Conservation (phyloP, 2,888 invertebrate genomes). For the Stenoptilia bipunctidactyla region DNA sequence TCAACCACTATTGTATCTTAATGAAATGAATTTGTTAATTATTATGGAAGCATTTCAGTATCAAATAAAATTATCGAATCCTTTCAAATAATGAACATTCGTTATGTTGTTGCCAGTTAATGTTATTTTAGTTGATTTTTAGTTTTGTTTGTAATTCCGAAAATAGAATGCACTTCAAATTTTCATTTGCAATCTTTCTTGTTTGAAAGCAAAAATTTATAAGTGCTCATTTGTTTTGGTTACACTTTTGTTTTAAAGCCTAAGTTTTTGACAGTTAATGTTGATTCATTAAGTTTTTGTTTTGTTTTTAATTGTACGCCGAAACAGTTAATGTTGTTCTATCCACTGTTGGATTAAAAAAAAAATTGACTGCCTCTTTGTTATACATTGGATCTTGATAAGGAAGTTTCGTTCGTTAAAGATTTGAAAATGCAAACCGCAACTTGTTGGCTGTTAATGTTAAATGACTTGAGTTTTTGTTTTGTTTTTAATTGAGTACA, state of each 20-base stretch:
- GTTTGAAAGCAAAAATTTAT: background rate
- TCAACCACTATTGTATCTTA: background rate
- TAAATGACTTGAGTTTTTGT: slow-evolving; percentile 19
- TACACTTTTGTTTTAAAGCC: background rate
- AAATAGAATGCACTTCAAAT: too few species aligned
- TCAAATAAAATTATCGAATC: too few species aligned
- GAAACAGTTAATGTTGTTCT: slow-evolving; percentile 4
- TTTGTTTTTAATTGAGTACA: slow-evolving; percentile 4
- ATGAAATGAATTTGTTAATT: background rate
- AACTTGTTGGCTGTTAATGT: slow-evolving; percentile 12
- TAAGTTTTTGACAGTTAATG: slow-evolving; percentile 6
- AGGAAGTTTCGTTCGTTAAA: too few species aligned
- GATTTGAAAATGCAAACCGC: too few species aligned
- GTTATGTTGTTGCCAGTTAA: too few species aligned
- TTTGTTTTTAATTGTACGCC: slow-evolving; percentile 4
- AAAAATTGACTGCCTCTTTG: too few species aligned
- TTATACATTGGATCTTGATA: too few species aligned
- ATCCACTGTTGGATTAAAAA: background rate
- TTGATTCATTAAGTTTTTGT: slow-evolving; percentile 21
- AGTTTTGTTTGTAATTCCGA: background rate
- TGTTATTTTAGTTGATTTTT: background rate
- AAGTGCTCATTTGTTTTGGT: slow-evolving; percentile 9
- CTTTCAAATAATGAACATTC: too few species aligned
- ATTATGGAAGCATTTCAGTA: background rate
- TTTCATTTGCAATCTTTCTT: too few species aligned